Evolutionary conservation across 1,140 invertebrate genomes (phyloP), one percentile per base, ranked within the genome.

Genomic region (Drosophila kurseongensis): DNA sequence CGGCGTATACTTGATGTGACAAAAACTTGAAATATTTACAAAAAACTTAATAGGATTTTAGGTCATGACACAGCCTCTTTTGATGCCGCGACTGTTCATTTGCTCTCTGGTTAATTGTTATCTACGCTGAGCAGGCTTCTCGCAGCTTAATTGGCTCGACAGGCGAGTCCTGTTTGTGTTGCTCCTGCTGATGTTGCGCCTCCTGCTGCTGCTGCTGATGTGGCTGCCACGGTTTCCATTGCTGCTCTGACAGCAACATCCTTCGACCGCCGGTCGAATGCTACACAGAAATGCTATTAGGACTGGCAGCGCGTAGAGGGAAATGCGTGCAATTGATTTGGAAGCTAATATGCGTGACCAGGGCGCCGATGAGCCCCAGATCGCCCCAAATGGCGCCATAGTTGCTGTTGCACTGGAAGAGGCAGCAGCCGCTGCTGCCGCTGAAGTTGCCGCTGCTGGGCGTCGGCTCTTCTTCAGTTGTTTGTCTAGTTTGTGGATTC

Each of bases 271-370:
- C 54, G 72, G 50, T 14, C 14, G 58, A 54, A 48, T 51, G 77
- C 62, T 82, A 90, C 88, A 91, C 63, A 90, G 88, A 83, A 90
- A 91, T 62, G 88, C 82, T 88, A 90, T 91, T 90, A 90, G 74
- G 65, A 91, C 82, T 50, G 88, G 88, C 82, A 89, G 60, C 56
- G 85, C 85, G 74, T 89, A 90, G 41, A 89, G 77, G 58, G 84
- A 84, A 54, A 84, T 90, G 85, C 85, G 84, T 89, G 74, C 84
- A 75, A 89, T 89, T 88, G 84, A 78, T 79, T 76, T 69, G 67
- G 57, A 66, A 52, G 75, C 83, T 83, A 88, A 88, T 88, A 83
- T 82, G 71, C 75, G 61, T 78, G 81, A 80, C 81, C 82, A 80
- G 81, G 56, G 59, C 55, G 48, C 65, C 56, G 65, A 71, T 66